Evolutionary conservation across 2,888 invertebrate genomes (phyloP).

Genomic region (Mythimna vitellina): DNA sequence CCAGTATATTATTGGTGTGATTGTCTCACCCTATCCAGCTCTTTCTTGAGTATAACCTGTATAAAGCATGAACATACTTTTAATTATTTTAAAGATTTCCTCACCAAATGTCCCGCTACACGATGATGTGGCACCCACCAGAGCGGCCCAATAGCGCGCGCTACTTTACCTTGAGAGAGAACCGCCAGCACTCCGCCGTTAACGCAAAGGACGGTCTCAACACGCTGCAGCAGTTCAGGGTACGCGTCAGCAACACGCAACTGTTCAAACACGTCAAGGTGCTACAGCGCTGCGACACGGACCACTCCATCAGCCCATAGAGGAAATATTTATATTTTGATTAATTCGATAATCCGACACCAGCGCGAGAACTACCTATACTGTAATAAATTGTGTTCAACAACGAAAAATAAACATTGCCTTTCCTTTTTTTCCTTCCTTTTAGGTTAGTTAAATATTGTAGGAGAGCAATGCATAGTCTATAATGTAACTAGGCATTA

Average conservation of each 20-base stretch:
- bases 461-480: too few relatives aligned
- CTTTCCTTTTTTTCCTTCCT: background rate
- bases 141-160: background rate
- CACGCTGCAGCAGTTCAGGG: background rate
- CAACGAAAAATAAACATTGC: background rate
- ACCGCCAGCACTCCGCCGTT: background rate
- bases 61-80: background rate
- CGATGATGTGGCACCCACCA: background rate
- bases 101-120: slow-evolving; percentile 27
- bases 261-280: background rate
- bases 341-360: too few relatives aligned
- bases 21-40: background rate
- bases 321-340: too few relatives aligned
- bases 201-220: background rate
- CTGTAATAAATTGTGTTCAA: background rate
- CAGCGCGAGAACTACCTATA: background rate
- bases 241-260: background rate
- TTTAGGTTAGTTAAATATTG: background rate
- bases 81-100: slow-evolving; percentile 27
- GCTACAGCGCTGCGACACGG: background rate
- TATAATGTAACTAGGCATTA: too few relatives aligned
- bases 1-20: too few relatives aligned
- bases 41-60: background rate
- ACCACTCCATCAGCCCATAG: too few relatives aligned
- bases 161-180: background rate